phyloP scores from a whole-genome alignment of 2,888 invertebrate genomes.

The Sisyra nigra region DNA sequence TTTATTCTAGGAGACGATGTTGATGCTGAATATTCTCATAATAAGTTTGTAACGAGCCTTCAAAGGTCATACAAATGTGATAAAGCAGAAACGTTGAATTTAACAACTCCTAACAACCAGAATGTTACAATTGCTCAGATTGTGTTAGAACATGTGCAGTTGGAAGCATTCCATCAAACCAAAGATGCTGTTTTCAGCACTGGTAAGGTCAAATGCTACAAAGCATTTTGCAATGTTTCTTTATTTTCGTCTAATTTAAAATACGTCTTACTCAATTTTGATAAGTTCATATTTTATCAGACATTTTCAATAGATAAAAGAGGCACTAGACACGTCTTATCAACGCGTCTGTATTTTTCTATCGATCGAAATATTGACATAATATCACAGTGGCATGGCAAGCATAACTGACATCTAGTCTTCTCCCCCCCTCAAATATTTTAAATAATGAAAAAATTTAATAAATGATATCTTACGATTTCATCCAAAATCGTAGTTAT shows the following conservation, averaged over 20 bases:
- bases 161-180: conserved; percentile 51
- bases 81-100: conserved; percentile 36
- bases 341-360: too few relatives aligned
- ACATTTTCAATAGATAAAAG: too few relatives aligned
- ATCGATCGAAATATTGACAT: too few relatives aligned
- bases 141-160: conserved; percentile 44
- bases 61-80: conserved; percentile 59
- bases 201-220: conserved; percentile 30
- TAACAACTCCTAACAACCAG: conserved; percentile 25
- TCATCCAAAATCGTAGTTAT: too few relatives aligned
- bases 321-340: too few relatives aligned
- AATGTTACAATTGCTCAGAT: conserved; percentile 29
- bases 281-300: not conserved
- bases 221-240: not conserved
- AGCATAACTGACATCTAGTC: too few relatives aligned
- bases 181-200: conserved; percentile 39
- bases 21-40: conserved; percentile 21
- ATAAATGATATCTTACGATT: too few relatives aligned
- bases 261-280: not conserved
- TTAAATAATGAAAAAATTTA: too few relatives aligned
- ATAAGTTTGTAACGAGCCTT: conserved; percentile 40
- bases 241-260: not conserved
- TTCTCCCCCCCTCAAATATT: too few relatives aligned
- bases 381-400: too few relatives aligned
- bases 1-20: conserved; percentile 5